phyloP scores from a whole-genome alignment of 2,113 vertebrate species.

The Toxostoma redivivum region DNA sequence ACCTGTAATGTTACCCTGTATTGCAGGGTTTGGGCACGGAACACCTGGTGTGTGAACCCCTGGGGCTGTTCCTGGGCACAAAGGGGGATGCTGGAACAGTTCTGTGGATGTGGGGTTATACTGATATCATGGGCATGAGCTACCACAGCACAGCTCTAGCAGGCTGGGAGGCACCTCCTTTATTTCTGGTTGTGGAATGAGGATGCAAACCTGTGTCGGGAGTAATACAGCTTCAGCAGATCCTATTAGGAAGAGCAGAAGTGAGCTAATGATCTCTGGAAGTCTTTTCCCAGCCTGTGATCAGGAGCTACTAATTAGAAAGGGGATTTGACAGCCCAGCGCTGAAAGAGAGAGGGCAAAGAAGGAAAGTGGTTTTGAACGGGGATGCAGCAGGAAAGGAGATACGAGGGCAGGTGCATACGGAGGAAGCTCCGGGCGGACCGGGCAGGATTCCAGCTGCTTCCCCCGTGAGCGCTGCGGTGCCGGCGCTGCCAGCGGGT shows the following conservation, averaged over 20 bases:
- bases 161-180: neutral
- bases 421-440: fast-evolving
- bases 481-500: neutral
- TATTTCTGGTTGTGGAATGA: neutral
- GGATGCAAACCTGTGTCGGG: neutral
- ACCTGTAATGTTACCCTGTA: no score
- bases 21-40: neutral
- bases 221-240: neutral
- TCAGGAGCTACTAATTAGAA: neutral
- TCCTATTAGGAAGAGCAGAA: neutral
- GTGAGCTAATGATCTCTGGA: neutral
- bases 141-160: neutral
- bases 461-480: fast-evolving
- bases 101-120: neutral
- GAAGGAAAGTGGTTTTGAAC: neutral
- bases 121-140: no score
- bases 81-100: neutral
- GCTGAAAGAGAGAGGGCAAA: neutral
- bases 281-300: neutral
- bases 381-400: neutral
- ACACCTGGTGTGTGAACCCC: neutral
- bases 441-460: fast-evolving
- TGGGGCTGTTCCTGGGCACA: fast-evolving
- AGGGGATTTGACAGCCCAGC: neutral
- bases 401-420: fast-evolving